Conservation (phyloP, 2,797 vertebrate genomes). For the Podarcis siculus region DNA sequence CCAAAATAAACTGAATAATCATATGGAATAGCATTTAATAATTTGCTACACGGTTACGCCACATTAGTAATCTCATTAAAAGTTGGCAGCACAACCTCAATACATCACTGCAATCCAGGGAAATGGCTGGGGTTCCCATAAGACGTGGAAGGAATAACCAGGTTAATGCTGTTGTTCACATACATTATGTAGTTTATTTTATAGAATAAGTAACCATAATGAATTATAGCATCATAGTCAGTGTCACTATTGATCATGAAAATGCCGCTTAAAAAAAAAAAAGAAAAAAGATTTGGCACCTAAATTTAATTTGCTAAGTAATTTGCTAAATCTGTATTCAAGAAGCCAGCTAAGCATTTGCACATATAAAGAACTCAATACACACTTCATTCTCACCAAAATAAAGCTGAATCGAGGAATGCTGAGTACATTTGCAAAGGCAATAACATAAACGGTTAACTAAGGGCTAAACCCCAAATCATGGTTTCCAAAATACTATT, state of each 20-base stretch:
- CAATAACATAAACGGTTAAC: neutral
- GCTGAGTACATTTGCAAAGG: neutral
- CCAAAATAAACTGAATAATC: slow-evolving; percentile 33
- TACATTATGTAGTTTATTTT: slow-evolving; percentile 13
- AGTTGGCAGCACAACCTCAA: neutral
- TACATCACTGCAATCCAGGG: slow-evolving; percentile 29
- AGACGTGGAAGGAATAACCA: slow-evolving; percentile 10
- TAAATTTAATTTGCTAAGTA: slow-evolving; percentile 30
- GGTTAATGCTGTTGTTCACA: slow-evolving; percentile 17
- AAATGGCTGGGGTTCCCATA: slow-evolving; percentile 22
- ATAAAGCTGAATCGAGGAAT: neutral
- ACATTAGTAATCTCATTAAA: slow-evolving; percentile 26
- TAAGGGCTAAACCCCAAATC: neutral
- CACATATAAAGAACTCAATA: neutral
- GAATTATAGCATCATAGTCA: neutral
- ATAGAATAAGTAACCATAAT: neutral
- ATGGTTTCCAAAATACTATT: neutral
- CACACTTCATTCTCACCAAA: neutral
- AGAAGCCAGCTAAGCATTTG: slow-evolving; percentile 2
- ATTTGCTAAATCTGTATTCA: slow-evolving; percentile 20
- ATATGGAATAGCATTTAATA: slow-evolving; percentile 28
- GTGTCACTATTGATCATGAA: neutral
- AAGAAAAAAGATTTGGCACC: neutral
- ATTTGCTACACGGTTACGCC: slow-evolving; percentile 25
- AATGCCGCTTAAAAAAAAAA: neutral